Evolutionary conservation across 2,797 vertebrate genomes (phyloP), one percentile per base, ranked within the genome.

Genomic region (Arnoldichthys spilopterus): DNA sequence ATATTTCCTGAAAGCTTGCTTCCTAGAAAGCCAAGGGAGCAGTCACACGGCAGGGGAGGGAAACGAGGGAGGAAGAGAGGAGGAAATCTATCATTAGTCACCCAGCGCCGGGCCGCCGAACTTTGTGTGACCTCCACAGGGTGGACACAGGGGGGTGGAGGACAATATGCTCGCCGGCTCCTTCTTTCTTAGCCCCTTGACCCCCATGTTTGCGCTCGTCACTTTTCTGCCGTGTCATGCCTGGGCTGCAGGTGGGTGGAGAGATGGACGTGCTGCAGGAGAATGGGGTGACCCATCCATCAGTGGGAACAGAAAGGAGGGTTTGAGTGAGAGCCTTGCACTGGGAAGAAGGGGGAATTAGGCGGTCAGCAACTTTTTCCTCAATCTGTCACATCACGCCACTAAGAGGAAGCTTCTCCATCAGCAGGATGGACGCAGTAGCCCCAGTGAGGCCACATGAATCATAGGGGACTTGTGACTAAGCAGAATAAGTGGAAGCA

Each of bases 331-430:
- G 84, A n/a, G 63, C 49, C 70, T 72, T 62, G 4, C 58, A 34
- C 40, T 85, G 70, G 81, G 87, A 90, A 80, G 87, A 90, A 40
- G 86, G 40, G 78, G 84, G 90, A 93, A 89, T 88, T 90, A 93
- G 89, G 79, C 87, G 89, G 92, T 91, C 91, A 89, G 90, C 91
- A 90, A 89, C 88, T 88, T 87, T 76, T 81, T 88, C 79, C 59
- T 82, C 91, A 89, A 94, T 95, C 90, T 89, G 93, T 95, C 94
- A 93, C 67, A 32, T 90, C 78, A 72, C 72, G 90, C 91, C 92
- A 92, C 91, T 81, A 85, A 86, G 78, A 58, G 59, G 72, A 74
- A 71, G 85, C 88, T 56, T 68, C 30, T 20, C 18, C 66, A 34
- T 20, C 22, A 63, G 34, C 47, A 32, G 56, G 82, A 84, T 90